Evolutionary conservation across 2,888 invertebrate species (phyloP), one percentile per base, ranked within the genome.

Genomic region (Ichneumoninae sp.): DNA sequence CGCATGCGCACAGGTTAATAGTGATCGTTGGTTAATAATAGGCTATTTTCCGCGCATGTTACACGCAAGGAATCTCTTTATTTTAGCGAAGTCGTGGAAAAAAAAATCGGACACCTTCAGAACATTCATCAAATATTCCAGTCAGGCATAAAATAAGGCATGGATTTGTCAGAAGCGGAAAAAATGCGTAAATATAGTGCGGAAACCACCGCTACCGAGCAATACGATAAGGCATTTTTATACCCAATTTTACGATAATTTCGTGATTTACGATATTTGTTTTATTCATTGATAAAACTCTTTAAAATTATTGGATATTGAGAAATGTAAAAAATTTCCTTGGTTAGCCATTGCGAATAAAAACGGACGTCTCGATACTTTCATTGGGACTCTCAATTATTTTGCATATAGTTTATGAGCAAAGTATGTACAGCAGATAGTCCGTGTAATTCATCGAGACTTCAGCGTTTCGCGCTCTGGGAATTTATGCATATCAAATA

Each of bases 401-500:
- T 22, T 22, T 0, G 16, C 3, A 5, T 22, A 26, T 68, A 69
- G 62, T 65, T 33, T 10, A 66, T 19, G 60, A 13, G 19, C 71
- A 33, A 13, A 26, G 57, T 22, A 4, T 57, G 5, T 57, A 57
- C 22, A 13, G 57, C 57, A 54, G 1, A 22, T 4, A 57, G 22
- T 4, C 22, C 10, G 50, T 36, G 70, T 40, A 47, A 62, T 78
- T 62, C 7, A 47, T 47, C 33, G 47, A n/a, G 22, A 33, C 50
- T 52, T 62, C 36, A 62, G 16, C 54, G 30, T 68, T 72, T 68
- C 26, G 72, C 60, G 60, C 40, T 68, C 22, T 13, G 72, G 33
- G 22, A 33, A 80, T 80, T 68, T 44, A 77, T 83, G 71, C 60
- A 66, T 44, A 76, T 13, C 76, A 54, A 3, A 26, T 26, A 26